Percentiles rank a stretch among this genome's conserved stretches.
These are phyloP conservation scores for Archilochus colubris DNA, from an alignment of 2,113 vertebrate species.

Conservation along the genomic window DNA sequence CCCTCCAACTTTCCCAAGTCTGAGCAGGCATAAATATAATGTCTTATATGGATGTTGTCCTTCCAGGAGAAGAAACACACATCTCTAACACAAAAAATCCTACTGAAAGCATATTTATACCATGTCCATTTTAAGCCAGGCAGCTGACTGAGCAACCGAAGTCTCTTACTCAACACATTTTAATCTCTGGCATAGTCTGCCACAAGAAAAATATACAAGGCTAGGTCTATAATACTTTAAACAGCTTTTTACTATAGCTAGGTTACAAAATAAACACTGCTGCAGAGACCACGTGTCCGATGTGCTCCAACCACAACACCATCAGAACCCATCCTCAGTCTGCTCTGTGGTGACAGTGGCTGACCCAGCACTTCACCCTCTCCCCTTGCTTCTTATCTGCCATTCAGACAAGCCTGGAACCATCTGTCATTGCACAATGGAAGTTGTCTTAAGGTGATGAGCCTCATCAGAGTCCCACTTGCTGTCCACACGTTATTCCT, in stretches of 20 bases:
- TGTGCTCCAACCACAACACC: slow-evolving; percentile 47
- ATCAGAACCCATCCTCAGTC: slow-evolving; percentile 54
- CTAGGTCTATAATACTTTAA: slow-evolving; percentile 67
- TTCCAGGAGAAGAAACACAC: slow-evolving; percentile 22
- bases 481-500: not conserved
- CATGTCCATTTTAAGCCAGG: slow-evolving; percentile 20
- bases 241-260: slow-evolving; percentile 72
- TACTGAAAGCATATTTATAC: slow-evolving; percentile 19
- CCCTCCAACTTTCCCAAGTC: not conserved
- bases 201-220: slow-evolving; percentile 65
- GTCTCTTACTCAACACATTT: slow-evolving; percentile 45
- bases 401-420: not conserved
- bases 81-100: slow-evolving; percentile 12
- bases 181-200: slow-evolving; percentile 38
- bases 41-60: not conserved
- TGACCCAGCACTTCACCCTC: not conserved
- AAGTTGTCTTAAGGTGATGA: not conserved
- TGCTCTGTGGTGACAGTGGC: not conserved
- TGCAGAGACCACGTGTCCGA: slow-evolving; percentile 51
- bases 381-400: slow-evolving; percentile 32
- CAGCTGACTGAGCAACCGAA: not conserved
- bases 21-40: slow-evolving; percentile 19
- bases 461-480: not conserved
- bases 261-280: slow-evolving; percentile 73
- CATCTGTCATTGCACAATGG: slow-evolving; percentile 16